Evolutionary conservation across 2,888 invertebrate species (phyloP).

Genomic region (Strigamia crassipes): DNA sequence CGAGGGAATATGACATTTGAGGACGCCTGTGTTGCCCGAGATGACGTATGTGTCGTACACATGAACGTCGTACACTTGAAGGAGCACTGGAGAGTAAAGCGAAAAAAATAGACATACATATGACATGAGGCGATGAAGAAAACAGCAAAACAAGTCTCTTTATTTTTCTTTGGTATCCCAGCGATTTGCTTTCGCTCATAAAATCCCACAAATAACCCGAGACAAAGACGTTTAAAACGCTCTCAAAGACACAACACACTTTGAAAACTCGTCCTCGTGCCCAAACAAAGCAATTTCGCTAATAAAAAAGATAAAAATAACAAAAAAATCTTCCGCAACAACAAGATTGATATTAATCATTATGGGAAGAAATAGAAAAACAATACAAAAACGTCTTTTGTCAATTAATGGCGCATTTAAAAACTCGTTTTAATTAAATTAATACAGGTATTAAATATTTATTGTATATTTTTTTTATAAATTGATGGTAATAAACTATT

Average conservation of each 20-base stretch:
- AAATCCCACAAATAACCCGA: constrained; percentile 22
- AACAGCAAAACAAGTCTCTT: constrained; percentile 25
- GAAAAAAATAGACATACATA: neutral
- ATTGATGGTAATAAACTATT: neutral
- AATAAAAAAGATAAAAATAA: neutral
- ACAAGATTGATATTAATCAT: neutral
- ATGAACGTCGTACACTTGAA: constrained; percentile 47
- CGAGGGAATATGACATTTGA: constrained; percentile 46
- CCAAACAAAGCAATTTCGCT: neutral
- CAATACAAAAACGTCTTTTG: neutral
- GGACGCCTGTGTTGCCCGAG: constrained; percentile 46
- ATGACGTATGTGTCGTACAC: constrained; percentile 48
- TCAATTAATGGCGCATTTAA: neutral
- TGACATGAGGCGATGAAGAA: constrained; percentile 1
- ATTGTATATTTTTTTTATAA: neutral
- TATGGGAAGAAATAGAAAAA: neutral
- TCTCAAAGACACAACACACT: neutral
- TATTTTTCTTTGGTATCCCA: constrained; percentile 31
- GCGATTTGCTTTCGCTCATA: constrained; percentile 3
- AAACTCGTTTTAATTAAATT: neutral
- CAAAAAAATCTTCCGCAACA: neutral
- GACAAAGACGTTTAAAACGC: constrained; percentile 26
- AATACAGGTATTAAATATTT: neutral
- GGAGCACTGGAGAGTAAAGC: constrained; percentile 43
- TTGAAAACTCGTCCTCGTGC: neutral